A percentile compares a stretch with the other conserved stretches of the same genome.
These are phyloP conservation scores for Gadus chalcogrammus DNA, from an alignment of 2,113 vertebrate species.

Conservation along the genomic window DNA sequence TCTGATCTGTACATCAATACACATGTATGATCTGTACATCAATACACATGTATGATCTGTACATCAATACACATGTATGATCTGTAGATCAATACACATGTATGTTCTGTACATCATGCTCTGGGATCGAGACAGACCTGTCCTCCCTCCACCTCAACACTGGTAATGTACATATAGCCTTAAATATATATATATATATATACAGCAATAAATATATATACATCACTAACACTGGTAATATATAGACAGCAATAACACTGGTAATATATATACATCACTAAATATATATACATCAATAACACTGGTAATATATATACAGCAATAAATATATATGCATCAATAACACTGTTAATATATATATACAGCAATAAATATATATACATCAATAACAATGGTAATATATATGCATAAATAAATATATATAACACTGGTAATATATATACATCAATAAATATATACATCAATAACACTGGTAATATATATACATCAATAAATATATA, in stretches of 20 bases:
- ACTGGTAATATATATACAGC: conserved; percentile 74
- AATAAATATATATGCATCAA: background rate
- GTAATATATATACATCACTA: background rate
- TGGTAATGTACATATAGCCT: conserved; percentile 60
- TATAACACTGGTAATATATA: no score
- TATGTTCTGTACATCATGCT: no score
- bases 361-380: background rate
- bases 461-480: no score
- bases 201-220: background rate
- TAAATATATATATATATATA: background rate
- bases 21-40: no score
- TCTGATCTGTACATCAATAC: no score
- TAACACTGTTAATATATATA: background rate
- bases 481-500: no score
- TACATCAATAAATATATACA: no score
- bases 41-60: no score
- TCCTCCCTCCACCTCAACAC: conserved; percentile 79
- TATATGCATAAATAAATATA: no score
- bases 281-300: conserved; percentile 14
- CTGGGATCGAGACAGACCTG: conserved; percentile 78
- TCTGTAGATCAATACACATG: no score
- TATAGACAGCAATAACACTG: background rate
- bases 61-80: no score
- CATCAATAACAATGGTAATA: no score
- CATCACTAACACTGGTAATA: background rate